Conservation (phyloP, 2,113 vertebrate species). For the Raja brachyura region DNA sequence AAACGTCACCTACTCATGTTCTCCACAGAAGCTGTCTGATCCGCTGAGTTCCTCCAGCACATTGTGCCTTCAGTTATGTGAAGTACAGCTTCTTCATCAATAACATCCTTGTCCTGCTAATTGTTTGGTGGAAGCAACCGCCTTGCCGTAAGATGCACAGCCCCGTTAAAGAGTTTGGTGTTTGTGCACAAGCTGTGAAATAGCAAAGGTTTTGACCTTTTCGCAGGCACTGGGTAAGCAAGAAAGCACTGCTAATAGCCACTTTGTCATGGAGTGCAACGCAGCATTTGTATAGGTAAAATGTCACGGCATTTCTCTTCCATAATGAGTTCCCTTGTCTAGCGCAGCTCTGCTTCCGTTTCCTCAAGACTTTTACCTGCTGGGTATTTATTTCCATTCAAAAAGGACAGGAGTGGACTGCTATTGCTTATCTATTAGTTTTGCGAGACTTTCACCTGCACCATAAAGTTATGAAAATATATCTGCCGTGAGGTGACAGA, state of each 20-base stretch:
- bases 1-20: no score
- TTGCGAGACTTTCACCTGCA: neutral
- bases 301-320: conserved; percentile 33
- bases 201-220: conserved; percentile 34
- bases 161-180: neutral
- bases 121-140: conserved; percentile 1
- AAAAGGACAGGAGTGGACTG: neutral
- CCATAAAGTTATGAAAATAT: neutral
- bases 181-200: conserved; percentile 36
- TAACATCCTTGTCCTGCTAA: conserved; percentile 16
- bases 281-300: conserved; percentile 30
- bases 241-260: conserved; percentile 19
- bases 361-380: neutral
- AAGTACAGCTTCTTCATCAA: neutral
- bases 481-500: no score
- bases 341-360: neutral
- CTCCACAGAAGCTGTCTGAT: no score
- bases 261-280: conserved; percentile 27
- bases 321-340: conserved; percentile 32
- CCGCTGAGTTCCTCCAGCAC: no score
- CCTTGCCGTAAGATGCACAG: neutral
- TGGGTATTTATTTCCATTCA: conserved; percentile 5
- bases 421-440: conserved; percentile 14
- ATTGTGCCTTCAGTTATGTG: neutral
- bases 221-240: conserved; percentile 2